Evolutionary conservation across 2,113 vertebrate species (phyloP).

Genomic region (Crotalus horridus): DNA sequence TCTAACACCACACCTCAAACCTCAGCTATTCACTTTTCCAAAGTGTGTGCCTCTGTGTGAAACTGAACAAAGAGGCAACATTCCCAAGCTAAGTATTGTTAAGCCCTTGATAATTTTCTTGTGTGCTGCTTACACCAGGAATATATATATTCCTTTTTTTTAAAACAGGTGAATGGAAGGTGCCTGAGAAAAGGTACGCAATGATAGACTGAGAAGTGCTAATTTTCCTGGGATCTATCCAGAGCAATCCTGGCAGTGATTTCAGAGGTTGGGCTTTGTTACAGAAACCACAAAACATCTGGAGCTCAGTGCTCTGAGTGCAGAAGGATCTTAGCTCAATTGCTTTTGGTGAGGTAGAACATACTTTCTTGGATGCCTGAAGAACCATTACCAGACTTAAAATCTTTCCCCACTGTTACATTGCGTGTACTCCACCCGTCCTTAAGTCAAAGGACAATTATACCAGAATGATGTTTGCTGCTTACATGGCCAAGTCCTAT

Average conservation of each 20-base stretch:
- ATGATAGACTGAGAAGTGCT: not conserved
- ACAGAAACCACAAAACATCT: not conserved
- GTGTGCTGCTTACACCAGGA: not conserved
- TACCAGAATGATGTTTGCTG: not conserved
- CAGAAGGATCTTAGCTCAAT: not conserved
- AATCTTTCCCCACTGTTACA: not conserved
- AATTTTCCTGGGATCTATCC: not conserved
- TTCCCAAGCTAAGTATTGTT: slow-evolving; percentile 51
- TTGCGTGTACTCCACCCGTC: not conserved
- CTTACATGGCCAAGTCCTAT: not conserved
- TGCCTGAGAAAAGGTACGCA: slow-evolving; percentile 26
- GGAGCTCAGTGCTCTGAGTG: not conserved
- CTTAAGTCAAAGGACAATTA: not conserved
- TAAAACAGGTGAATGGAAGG: not conserved
- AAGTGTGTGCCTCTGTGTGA: not conserved
- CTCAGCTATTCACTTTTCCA: slow-evolving; percentile 23
- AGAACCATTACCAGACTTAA: not conserved
- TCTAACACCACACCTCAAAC: slow-evolving; percentile 26
- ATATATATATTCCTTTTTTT: not conserved
- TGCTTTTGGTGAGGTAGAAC: not conserved
- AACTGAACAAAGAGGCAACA: slow-evolving; percentile 40
- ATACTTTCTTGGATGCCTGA: not conserved
- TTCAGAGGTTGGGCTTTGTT: not conserved
- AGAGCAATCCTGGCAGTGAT: not conserved
- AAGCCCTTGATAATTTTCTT: not conserved